phyloP scores from a whole-genome alignment of 2,113 vertebrate genomes.

The Pao palembangensis region DNA sequence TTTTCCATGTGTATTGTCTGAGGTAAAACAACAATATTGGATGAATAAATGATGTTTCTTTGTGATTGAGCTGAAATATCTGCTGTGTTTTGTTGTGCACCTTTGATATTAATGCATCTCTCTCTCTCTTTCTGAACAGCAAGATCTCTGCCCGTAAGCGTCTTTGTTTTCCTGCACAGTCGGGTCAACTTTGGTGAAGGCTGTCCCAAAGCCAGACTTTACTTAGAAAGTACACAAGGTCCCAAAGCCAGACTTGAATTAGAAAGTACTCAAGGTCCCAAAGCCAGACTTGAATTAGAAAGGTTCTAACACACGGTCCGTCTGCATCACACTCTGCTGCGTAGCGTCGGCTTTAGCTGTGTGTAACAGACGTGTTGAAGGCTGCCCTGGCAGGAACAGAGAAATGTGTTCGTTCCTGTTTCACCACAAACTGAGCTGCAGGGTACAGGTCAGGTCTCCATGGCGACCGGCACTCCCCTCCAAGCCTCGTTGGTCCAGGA shows the following conservation, averaged over 20 bases:
- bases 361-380: too few relatives aligned
- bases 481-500: too few relatives aligned
- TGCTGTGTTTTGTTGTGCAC: slow-evolving; percentile 46
- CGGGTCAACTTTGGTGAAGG: slow-evolving; percentile 76
- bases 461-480: too few relatives aligned
- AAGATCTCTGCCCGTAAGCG: slow-evolving; percentile 71
- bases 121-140: slow-evolving; percentile 79
- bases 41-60: slow-evolving; percentile 73
- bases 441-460: too few relatives aligned
- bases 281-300: neutral
- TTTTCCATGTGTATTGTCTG: slow-evolving; percentile 46
- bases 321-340: too few relatives aligned
- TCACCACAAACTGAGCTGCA: too few relatives aligned
- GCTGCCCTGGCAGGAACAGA: too few relatives aligned
- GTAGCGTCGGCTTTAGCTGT: too few relatives aligned
- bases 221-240: too few relatives aligned
- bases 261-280: slow-evolving; percentile 13
- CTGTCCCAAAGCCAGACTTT: slow-evolving; percentile 31
- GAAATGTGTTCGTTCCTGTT: too few relatives aligned
- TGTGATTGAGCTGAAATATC: slow-evolving; percentile 59
- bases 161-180: slow-evolving; percentile 69
- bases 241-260: slow-evolving; percentile 7
- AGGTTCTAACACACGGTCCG: too few relatives aligned
- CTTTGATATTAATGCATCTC: slow-evolving; percentile 76
- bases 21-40: slow-evolving; percentile 54